These are phyloP conservation scores for Egretta garzetta DNA, from an alignment of 2,113 vertebrate genomes.

Conservation along the genomic window DNA sequence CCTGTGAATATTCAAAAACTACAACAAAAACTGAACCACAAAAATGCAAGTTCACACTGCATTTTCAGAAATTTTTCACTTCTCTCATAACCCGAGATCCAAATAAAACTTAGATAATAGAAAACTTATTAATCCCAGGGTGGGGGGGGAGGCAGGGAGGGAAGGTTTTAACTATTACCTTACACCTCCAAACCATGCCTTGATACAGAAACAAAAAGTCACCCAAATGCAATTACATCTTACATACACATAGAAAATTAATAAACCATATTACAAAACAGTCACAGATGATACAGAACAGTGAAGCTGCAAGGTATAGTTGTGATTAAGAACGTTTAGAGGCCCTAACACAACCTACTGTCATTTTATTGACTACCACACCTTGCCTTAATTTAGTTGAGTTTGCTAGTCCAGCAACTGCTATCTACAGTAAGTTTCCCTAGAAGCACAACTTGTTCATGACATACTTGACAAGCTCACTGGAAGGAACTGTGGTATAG, in stretches of 20 bases:
- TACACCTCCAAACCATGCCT: neutral
- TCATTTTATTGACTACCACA: neutral
- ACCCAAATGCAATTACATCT: neutral
- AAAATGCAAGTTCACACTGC: neutral
- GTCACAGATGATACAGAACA: neutral
- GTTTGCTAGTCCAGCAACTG: neutral
- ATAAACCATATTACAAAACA: neutral
- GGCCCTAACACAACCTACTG: neutral
- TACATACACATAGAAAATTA: neutral
- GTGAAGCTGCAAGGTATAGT: neutral
- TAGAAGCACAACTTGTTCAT: neutral
- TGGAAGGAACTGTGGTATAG: neutral
- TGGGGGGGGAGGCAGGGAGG: rapidly evolving
- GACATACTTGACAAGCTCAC: neutral
- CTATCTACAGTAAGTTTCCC: neutral
- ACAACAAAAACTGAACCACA: neutral
- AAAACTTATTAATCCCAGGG: neutral
- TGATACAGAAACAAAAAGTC: neutral
- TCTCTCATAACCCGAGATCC: neutral
- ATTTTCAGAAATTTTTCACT: neutral
- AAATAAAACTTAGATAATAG: neutral
- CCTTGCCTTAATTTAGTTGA: neutral
- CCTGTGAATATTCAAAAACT: neutral
- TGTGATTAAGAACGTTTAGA: neutral
- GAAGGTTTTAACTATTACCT: neutral